These are phyloP conservation scores for Trachemys scripta DNA, from an alignment of 2,113 vertebrate genomes.

Conservation along the genomic window DNA sequence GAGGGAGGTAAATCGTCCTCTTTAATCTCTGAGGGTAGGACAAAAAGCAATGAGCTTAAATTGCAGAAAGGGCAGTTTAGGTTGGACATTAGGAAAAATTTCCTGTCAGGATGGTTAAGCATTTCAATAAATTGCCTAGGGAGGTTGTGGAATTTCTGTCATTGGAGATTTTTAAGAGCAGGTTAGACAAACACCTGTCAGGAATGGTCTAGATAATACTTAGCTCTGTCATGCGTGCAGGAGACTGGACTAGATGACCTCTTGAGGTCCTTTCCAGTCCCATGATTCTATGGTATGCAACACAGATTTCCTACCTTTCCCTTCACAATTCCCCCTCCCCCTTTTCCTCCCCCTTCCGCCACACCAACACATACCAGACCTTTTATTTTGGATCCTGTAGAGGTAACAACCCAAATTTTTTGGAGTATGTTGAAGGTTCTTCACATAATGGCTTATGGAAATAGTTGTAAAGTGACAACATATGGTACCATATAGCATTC, in stretches of 20 bases:
- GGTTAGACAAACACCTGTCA: background rate
- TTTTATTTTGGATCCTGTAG: background rate
- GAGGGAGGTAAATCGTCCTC: no score
- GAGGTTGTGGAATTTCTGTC: no score
- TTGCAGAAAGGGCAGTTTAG: no score
- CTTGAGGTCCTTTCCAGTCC: background rate
- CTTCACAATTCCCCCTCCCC: background rate
- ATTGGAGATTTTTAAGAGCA: no score
- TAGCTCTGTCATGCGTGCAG: background rate
- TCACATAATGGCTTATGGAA: background rate
- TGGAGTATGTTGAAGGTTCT: background rate
- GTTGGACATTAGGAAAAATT: no score
- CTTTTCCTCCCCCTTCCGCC: accelerated
- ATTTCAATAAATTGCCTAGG: no score
- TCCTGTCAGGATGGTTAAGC: no score
- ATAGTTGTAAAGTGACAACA: background rate
- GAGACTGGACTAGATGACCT: background rate
- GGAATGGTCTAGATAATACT: background rate
- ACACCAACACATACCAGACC: background rate
- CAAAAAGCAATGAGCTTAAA: no score
- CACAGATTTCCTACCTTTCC: background rate
- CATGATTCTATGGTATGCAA: accelerated
- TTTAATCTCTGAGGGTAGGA: no score
- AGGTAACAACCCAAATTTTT: background rate
- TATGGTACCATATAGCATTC: accelerated